Percentiles rank a stretch among this genome's conserved stretches.
These are phyloP conservation scores for Trichacis sp. DNA, from an alignment of 2,888 invertebrate genomes.

Conservation along the genomic window DNA sequence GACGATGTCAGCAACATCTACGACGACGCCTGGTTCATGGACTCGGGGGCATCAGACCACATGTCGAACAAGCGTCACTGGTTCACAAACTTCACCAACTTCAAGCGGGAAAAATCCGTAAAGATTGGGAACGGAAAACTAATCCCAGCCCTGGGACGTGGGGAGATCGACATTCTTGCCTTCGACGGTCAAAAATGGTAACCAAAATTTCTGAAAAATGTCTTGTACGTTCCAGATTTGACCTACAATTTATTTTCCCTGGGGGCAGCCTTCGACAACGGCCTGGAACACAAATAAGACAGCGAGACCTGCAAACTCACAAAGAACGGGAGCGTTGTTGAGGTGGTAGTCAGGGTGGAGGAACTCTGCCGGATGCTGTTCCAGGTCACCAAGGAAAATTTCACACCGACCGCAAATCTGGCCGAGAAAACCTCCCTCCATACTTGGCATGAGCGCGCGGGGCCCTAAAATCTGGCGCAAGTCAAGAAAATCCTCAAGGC, in stretches of 20 bases:
- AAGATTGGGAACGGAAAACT: background rate
- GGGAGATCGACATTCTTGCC: background rate
- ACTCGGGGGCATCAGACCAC: conserved; percentile 7
- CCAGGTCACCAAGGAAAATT: background rate
- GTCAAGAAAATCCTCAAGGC: no score
- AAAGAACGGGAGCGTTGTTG: no score
- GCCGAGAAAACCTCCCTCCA: no score
- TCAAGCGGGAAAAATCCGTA: background rate
- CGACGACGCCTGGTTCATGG: conserved; percentile 1
- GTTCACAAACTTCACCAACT: background rate
- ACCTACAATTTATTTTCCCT: background rate
- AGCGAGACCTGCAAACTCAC: no score
- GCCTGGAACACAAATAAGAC: no score
- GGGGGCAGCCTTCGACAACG: no score
- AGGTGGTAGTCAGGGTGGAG: no score
- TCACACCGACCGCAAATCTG: background rate
- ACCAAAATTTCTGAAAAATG: background rate
- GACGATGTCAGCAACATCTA: background rate
- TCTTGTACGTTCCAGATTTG: conserved; percentile 13
- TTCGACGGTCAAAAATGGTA: background rate
- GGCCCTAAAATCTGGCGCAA: no score
- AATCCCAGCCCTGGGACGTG: no score
- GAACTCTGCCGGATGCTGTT: background rate
- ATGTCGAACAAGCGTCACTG: conserved; percentile 6
- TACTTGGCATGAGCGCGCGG: no score